phyloP scores from a whole-genome alignment of 2,797 vertebrate species.

The Characodon lateralis region DNA sequence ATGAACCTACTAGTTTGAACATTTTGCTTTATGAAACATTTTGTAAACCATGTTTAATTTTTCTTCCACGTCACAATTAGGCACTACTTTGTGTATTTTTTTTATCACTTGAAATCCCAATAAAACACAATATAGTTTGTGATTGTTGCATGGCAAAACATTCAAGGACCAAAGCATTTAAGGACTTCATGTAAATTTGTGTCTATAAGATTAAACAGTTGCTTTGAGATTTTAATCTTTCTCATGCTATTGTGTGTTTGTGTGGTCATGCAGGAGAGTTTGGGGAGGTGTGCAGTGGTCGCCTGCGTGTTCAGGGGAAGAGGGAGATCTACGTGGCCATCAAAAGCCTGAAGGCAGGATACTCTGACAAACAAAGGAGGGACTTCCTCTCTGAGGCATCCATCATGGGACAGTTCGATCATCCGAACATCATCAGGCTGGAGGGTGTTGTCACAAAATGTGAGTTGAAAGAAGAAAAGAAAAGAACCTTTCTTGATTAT shows the following conservation, averaged over 20 bases:
- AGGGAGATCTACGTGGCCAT: slow-evolving; percentile 85
- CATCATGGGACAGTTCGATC: slow-evolving; percentile 86
- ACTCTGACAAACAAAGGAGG: slow-evolving; percentile 83
- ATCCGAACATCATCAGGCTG: slow-evolving; percentile 84
- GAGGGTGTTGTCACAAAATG: slow-evolving; percentile 85
- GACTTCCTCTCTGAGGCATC: slow-evolving; percentile 84
- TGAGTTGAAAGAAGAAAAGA: slow-evolving; percentile 54
- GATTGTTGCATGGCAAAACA: background rate
- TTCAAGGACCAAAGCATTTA: background rate
- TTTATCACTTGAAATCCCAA: background rate
- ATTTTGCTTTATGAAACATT: background rate
- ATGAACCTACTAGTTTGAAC: background rate
- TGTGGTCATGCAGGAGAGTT: slow-evolving; percentile 69
- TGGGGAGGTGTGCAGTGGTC: slow-evolving; percentile 80
- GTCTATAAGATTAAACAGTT: background rate
- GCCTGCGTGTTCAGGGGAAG: slow-evolving; percentile 77
- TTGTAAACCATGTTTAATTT: background rate
- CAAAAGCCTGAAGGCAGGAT: slow-evolving; percentile 84
- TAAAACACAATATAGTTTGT: background rate
- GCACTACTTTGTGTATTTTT: background rate
- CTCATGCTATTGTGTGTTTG: slow-evolving; percentile 16
- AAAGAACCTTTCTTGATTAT: background rate
- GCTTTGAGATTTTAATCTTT: background rate
- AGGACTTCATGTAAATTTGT: background rate
- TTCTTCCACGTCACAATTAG: background rate